Base-by-base conservation (phyloP, 2,797 vertebrate species). In the Malurus splendens region DNA sequence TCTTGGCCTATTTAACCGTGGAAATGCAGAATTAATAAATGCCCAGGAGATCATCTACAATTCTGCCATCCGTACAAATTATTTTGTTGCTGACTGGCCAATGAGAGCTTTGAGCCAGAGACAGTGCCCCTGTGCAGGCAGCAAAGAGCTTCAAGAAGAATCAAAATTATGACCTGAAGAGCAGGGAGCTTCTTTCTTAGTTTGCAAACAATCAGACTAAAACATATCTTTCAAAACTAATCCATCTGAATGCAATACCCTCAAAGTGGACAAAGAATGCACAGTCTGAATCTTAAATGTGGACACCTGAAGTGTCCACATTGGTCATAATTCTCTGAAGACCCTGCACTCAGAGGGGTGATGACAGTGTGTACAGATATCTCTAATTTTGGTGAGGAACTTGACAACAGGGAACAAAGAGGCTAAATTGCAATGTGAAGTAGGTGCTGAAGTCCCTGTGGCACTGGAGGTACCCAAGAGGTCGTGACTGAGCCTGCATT, bases 11-110 rank as follows among this genome's bases (percentile, higher is more conserved):
- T 85, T 93, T 86, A 85, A 42, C 79, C 88, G 61, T 48, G n/a
- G 20, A 84, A 79, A 90, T 28, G 27, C 18, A 84, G 72, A 88
- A 86, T 79, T 92, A 86, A 86, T 38, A 87, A 73, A 79, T 51
- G 45, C 25, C 45, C 54, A 44, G 74, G 71, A 86, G 71, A 79
- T 86, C 39, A 66, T 87, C 41, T 82, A 51, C 33, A 80, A 42
- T 45, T 84, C 64, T 89, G 16, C 30, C 71, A 62, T 73, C 48
- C 17, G 0, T 84, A 71, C 50, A 74, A 76, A 88, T 51, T 2
- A 64, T 73, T 93, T 82, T 73, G 32, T 76, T 67, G 36, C 64
- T 93, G 32, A 41, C 45, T 52, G 30, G 12, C 45, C 56, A 84
- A 30, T 19, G 48, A 72, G n/a, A 76, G 36, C 41, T 90, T 57